These are phyloP conservation scores for Gadus macrocephalus DNA, from an alignment of 2,113 vertebrate genomes.

Conservation along the genomic window DNA sequence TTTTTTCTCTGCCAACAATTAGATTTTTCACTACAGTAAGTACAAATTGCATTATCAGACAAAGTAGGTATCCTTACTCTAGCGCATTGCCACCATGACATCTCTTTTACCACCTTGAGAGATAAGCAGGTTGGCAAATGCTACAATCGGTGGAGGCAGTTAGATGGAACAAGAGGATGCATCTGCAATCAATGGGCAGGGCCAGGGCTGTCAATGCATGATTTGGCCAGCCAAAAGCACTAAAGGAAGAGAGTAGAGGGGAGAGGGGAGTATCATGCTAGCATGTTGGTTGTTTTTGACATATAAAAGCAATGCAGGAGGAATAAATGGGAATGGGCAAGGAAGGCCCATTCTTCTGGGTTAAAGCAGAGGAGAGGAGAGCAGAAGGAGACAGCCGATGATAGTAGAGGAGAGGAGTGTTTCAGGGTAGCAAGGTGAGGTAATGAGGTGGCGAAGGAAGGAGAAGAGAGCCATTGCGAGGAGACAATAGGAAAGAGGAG, in stretches of 20 bases:
- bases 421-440: too few species aligned
- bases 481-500: conserved; percentile 6
- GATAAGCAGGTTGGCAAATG: conserved; percentile 16
- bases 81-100: background rate
- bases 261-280: too few species aligned
- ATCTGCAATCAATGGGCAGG: conserved; percentile 53
- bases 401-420: too few species aligned
- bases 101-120: conserved; percentile 4
- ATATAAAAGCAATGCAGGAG: too few species aligned
- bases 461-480: too few species aligned
- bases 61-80: conserved; percentile 10
- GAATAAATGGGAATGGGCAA: too few species aligned
- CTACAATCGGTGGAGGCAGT: conserved; percentile 29
- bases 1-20: background rate
- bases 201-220: conserved; percentile 32
- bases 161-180: conserved; percentile 44
- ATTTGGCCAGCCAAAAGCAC: background rate
- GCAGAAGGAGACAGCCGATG: too few species aligned
- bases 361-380: too few species aligned
- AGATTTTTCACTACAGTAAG: conserved; percentile 8
- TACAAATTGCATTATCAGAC: background rate
- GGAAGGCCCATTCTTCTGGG: too few species aligned
- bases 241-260: too few species aligned
- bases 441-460: too few species aligned
- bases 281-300: too few species aligned